Evolutionary conservation across 2,888 invertebrate species (phyloP), one percentile per base, ranked within the genome.

Genomic region (Salpingus planirostris): DNA sequence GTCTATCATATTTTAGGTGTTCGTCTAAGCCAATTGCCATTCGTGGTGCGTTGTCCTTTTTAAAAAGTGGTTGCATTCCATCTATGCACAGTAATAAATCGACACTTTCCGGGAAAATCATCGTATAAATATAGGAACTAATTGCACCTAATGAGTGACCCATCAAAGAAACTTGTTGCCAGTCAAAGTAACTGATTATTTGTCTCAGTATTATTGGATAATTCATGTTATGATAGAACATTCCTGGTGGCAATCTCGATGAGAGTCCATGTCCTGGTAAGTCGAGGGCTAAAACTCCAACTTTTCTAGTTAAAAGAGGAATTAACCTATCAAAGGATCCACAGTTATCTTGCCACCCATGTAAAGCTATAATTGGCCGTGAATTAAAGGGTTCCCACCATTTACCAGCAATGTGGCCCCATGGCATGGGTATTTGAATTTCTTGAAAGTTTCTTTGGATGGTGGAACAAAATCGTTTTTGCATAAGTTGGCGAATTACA

Each of bases 311-410:
- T 13, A 86, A 59, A 33, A 75, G 55, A 0, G 80, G 80, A 3
- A 76, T 72, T n/a, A 86, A 54, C 0, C 73, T 70, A 55, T 85
- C 81, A 66, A 80, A 87, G 0, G 80, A 73, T n/a, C 78, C 80
- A 2, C 82, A 80, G 57, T 85, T 87, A 57, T 87, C 86, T 59
- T 70, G n/a, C n/a, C n/a, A n/a, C n/a, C n/a, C n/a, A n/a, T n/a
- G n/a, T n/a, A n/a, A n/a, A n/a, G n/a, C n/a, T n/a, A n/a, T n/a
- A n/a, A n/a, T n/a, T n/a, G n/a, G n/a, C n/a, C n/a, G n/a, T n/a
- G n/a, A n/a, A n/a, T n/a, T n/a, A n/a, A n/a, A n/a, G n/a, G n/a
- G n/a, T n/a, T n/a, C n/a, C n/a, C n/a, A n/a, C n/a, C n/a, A n/a
- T n/a, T n/a, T n/a, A n/a, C n/a, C n/a, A n/a, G n/a, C n/a, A n/a